These are phyloP conservation scores for Catostylus mosaicus DNA, from an alignment of 30 jellyfish, hydroid and myxozoan genomes.

Conservation along the genomic window DNA sequence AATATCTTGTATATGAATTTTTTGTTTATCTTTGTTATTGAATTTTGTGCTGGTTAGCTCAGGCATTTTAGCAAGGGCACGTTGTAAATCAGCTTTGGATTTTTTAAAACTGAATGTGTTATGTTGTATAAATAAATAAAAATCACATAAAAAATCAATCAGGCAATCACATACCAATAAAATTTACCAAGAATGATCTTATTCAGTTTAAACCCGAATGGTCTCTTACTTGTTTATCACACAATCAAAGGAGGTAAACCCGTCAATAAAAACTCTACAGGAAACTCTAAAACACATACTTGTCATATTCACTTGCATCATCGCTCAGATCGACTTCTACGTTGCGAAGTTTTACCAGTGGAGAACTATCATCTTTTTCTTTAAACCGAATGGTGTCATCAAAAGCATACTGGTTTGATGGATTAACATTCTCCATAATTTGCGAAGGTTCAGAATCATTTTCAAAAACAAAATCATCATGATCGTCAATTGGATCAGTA, in stretches of 20 bases:
- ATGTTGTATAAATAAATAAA: too few relatives aligned
- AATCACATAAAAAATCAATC: too few relatives aligned
- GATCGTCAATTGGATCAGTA: conserved; percentile 2
- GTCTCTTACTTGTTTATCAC: not conserved
- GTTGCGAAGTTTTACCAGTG: conserved; percentile 33
- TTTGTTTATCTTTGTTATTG: too few relatives aligned
- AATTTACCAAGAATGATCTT: too few relatives aligned
- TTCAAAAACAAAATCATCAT: conserved; percentile 50
- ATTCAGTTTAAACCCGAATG: not conserved
- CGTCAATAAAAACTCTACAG: not conserved
- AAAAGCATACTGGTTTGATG: conserved; percentile 38
- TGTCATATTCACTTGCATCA: conserved; percentile 66
- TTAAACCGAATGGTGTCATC: conserved; percentile 50
- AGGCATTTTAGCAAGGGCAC: too few relatives aligned
- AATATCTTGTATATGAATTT: too few relatives aligned
- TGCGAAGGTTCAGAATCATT: conserved; percentile 44
- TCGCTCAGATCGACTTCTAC: conserved; percentile 34
- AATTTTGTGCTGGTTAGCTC: too few relatives aligned
- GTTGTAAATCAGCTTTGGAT: too few relatives aligned
- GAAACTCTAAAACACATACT: not conserved
- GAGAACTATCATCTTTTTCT: conserved; percentile 42
- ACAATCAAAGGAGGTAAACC: not conserved
- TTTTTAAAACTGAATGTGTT: too few relatives aligned
- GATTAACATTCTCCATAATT: conserved; percentile 20
- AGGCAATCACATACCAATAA: too few relatives aligned